Evolutionary conservation across 37 sponge, comb jelly and placozoan species (phyloP), one percentile per base, ranked within the genome.

Genomic region (Corticium candelabrum): DNA sequence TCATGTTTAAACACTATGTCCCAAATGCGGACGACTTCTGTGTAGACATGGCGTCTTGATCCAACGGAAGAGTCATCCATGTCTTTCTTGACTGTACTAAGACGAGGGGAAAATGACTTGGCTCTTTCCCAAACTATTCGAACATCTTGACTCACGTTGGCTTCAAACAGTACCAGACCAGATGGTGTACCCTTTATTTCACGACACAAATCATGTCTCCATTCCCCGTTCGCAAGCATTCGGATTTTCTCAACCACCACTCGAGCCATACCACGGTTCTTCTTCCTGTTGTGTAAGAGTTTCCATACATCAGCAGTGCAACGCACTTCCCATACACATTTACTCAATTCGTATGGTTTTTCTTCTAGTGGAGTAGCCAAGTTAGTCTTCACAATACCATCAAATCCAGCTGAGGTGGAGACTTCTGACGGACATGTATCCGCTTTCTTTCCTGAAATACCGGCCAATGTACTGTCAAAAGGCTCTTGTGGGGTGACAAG

Each of bases 241-340:
- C 41, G 81, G 27, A 91, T 82, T n/a, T 37, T 38, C 1, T 29
- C 4, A 1, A 83, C 72, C 68, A 84, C 88, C 40, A 77, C 29
- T 0, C 56, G 32, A 3, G 77, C 74, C 0, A 69, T 2, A n/a
- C 34, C 27, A 29, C 80, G 79, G 1, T 34, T 27, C 7, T 3
- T 5, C 40, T 81, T 69, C 33, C 74, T 29, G 39, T 67, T 41
- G 7, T 34, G 38, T 15, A 89, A 37, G 41, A 81, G 41, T 40
- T 88, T 88, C 77, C 89, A 85, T 39, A 86, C 85, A 7, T 71
- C 79, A 11, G 78, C 83, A n/a, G 92, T 91, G 40, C 83, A 67
- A 34, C 87, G 88, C 3, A 91, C 89, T 78, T 91, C 92, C 92
- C 92, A 91, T 37, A n/a, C n/a, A n/a, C n/a, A n/a, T n/a, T n/a